Percentiles rank a stretch among this genome's conserved stretches.
Conservation (phyloP, 2,797 vertebrate genomes). For the Trematomus bernacchii region DNA sequence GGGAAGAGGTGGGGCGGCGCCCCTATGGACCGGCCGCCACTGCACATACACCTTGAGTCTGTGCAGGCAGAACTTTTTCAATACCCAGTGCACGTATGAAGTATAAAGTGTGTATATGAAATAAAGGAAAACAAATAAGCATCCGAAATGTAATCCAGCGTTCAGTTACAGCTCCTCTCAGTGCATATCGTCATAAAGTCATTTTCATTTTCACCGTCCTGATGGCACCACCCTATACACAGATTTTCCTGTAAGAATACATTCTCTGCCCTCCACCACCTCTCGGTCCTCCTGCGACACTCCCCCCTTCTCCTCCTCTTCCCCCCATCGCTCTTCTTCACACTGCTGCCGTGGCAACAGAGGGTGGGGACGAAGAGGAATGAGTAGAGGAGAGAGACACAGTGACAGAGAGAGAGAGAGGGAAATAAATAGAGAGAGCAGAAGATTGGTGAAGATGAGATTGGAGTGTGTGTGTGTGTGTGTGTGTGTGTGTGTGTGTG, state of each 20-base stretch:
- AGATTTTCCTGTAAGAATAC: conserved; percentile 36
- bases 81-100: not conserved
- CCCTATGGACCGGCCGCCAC: too few relatives aligned
- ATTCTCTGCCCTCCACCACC: conserved; percentile 50
- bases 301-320: not conserved
- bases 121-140: not conserved
- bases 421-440: conserved; percentile 42
- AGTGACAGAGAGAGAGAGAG: conserved; percentile 47
- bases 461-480: conserved; percentile 40
- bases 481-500: conserved; percentile 14
- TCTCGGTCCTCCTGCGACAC: conserved; percentile 3
- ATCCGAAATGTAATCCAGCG: not conserved
- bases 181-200: not conserved
- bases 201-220: conserved; percentile 5
- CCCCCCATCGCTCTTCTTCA: conserved; percentile 40
- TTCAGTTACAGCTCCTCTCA: not conserved
- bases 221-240: not conserved
- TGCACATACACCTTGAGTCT: not conserved
- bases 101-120: not conserved
- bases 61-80: not conserved
- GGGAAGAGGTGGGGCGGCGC: too few relatives aligned
- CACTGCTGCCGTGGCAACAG: conserved; percentile 83
- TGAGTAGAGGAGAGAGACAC: conserved; percentile 5
- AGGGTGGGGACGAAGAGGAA: conserved; percentile 34
- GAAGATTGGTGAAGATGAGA: conserved; percentile 67